These are phyloP conservation scores for Sisyra nigra DNA, from an alignment of 2,888 invertebrate species.

Conservation along the genomic window DNA sequence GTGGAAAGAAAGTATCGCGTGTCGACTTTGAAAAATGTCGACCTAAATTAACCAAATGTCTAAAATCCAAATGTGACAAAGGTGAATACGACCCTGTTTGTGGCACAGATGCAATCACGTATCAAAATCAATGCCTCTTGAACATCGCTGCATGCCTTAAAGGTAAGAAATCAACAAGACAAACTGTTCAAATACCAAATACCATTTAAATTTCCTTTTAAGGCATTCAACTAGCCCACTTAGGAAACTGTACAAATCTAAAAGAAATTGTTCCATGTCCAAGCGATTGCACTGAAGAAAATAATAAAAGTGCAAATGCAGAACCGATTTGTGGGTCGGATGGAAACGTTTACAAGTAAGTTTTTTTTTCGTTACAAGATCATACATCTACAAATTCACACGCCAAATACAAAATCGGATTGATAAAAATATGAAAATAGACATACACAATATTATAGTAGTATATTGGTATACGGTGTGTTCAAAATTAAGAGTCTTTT, in stretches of 20 bases:
- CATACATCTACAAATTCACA: too few relatives aligned
- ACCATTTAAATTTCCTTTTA: constrained; percentile 22
- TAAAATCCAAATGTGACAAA: constrained; percentile 51
- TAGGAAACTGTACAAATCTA: constrained; percentile 71
- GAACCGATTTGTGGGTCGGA: constrained; percentile 81
- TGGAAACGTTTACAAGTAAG: constrained; percentile 70
- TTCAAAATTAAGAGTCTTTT: too few relatives aligned
- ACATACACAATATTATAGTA: too few relatives aligned
- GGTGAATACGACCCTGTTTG: constrained; percentile 63
- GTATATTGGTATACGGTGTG: too few relatives aligned
- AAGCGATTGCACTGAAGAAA: constrained; percentile 37
- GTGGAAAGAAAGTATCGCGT: constrained; percentile 33
- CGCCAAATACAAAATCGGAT: too few relatives aligned
- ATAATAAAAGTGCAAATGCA: constrained; percentile 23
- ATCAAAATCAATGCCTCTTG: constrained; percentile 66
- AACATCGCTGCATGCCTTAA: constrained; percentile 73
- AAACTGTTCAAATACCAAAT: background rate
- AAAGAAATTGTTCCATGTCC: constrained; percentile 45
- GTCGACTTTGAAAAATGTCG: constrained; percentile 72
- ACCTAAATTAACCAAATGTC: constrained; percentile 55
- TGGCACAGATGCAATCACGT: constrained; percentile 76
- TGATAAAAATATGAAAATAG: too few relatives aligned
- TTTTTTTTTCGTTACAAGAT: constrained; percentile 11
- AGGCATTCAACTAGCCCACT: constrained; percentile 77
- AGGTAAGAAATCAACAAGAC: constrained; percentile 24